These are phyloP conservation scores for Mesitornis unicolor DNA, from an alignment of 2,113 vertebrate genomes.

Conservation along the genomic window DNA sequence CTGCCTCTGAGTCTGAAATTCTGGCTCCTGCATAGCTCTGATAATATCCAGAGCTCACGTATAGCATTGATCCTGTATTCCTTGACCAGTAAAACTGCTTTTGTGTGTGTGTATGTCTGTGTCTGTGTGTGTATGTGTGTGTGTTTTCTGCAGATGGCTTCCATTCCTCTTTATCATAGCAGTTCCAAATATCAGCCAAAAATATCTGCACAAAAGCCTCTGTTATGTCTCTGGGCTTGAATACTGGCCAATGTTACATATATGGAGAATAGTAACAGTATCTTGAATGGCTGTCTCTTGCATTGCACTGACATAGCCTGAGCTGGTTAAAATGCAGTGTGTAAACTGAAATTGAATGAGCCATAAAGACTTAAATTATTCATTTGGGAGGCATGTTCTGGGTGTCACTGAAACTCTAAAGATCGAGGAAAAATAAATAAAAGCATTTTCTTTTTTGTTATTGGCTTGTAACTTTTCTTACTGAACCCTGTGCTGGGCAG, in stretches of 20 bases:
- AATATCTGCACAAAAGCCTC: slow-evolving; percentile 51
- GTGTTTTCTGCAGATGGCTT: slow-evolving; percentile 33
- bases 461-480: slow-evolving; percentile 43
- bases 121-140: background rate
- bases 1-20: background rate
- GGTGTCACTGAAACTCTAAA: background rate
- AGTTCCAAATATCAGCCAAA: slow-evolving; percentile 36
- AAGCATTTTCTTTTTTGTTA: slow-evolving; percentile 32
- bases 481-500: slow-evolving; percentile 13
- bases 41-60: slow-evolving; percentile 20
- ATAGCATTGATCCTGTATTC: slow-evolving; percentile 13
- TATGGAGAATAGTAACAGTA: background rate
- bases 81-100: slow-evolving; percentile 3
- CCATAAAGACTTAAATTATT: slow-evolving; percentile 35
- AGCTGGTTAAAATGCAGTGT: background rate
- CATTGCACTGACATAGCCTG: background rate
- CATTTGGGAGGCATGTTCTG: slow-evolving; percentile 16
- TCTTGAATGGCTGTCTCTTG: background rate
- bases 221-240: slow-evolving; percentile 34
- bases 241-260: slow-evolving; percentile 5
- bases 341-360: slow-evolving; percentile 32
- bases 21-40: background rate
- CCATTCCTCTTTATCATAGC: slow-evolving; percentile 17
- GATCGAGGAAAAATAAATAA: slow-evolving; percentile 53
- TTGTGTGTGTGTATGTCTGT: background rate